Base-by-base conservation (phyloP, 2,113 vertebrate species). In the Pholis gunnellus region DNA sequence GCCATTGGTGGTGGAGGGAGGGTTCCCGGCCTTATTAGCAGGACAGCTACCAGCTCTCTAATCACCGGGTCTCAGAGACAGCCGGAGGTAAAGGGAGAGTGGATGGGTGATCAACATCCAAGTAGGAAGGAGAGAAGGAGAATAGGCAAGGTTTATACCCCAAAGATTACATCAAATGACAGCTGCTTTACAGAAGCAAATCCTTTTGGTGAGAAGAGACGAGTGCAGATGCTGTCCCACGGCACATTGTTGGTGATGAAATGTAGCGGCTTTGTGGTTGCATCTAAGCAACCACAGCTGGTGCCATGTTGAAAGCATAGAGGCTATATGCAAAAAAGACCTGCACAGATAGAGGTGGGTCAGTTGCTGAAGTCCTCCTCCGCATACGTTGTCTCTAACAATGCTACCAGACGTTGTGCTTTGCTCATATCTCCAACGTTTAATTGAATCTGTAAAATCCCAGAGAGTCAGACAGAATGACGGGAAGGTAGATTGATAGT, bases 1-100 rank as follows among this genome's bases (percentile, higher is more conserved):
- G 80, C 59, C 72, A 71, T 38, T 61, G 89, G 75, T 80, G 85
- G 76, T 42, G 7, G 79, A 77, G 86, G 80, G 78, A 83, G 94
- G 86, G 93, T 93, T 94, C 95, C 95, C 94, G 84, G 79, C 90
- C 93, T 95, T 96, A 94, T 97, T 93, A 94, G 95, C 94, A 94
- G 95, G 96, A 94, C 94, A 94, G 94, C 95, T 89, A 87, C 84
- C 92, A 94, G 95, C 90, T 84, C 87, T 95, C 95, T 97, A 94
- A 96, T 97, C 96, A 94, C 95, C 84, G 79, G 89, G 56, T 80
- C n/a, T 89, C 95, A 94, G 96, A 94, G 85, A 91, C 86, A 75
- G 85, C 91, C 76, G 74, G 79, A 76, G 87, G 91, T 91, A 87
- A 72, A 87, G 83, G 59, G 27, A 85, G 74, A 81, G 75, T 64